A percentile compares a stretch with the other conserved stretches of the same genome.
Evolutionary conservation across 2,113 vertebrate species (phyloP).

Genomic region (Pseudopodoces humilis): DNA sequence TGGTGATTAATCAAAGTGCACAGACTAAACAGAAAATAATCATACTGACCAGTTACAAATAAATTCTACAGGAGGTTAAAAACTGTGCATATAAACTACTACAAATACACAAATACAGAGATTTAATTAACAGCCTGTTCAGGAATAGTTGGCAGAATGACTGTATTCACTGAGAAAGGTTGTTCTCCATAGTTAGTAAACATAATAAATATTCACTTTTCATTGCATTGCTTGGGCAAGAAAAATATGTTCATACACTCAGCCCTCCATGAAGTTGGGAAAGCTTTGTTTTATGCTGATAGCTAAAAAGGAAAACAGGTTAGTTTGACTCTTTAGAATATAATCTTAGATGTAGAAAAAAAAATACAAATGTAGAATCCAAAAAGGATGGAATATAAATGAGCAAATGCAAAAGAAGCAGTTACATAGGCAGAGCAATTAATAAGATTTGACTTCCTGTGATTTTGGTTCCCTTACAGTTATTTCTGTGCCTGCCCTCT

Average conservation of each 20-base stretch:
- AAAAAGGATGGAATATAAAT: neutral
- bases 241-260: neutral
- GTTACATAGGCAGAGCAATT: neutral
- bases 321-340: neutral
- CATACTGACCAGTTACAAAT: conserved; percentile 19
- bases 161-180: neutral
- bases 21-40: conserved; percentile 14
- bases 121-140: neutral
- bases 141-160: neutral
- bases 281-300: neutral
- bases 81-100: neutral
- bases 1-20: conserved; percentile 17
- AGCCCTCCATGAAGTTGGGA: neutral
- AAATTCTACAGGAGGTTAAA: conserved; percentile 16
- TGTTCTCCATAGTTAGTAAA: neutral
- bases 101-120: neutral
- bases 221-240: neutral
- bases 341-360: neutral
- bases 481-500: neutral
- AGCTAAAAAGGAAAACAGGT: neutral
- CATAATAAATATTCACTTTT: neutral
- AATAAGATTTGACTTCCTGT: neutral
- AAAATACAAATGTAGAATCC: neutral
- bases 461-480: neutral
- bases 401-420: neutral